A percentile compares a stretch with the other conserved stretches of the same genome.
These are phyloP conservation scores for Oryzias javanicus DNA, from an alignment of 2,113 vertebrate species.

Conservation along the genomic window DNA sequence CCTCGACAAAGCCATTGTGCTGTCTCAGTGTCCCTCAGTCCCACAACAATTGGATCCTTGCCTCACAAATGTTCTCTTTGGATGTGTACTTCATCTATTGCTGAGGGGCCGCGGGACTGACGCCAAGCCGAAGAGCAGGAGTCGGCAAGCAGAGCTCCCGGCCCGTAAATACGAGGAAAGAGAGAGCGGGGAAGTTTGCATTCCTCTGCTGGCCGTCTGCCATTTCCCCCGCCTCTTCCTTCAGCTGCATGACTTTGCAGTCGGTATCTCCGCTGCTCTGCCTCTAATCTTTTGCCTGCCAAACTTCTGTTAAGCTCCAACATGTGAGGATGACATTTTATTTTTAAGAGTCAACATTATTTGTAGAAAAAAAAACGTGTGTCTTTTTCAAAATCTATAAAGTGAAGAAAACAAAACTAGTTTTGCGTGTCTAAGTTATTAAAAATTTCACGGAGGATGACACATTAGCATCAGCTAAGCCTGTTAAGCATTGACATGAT, in stretches of 20 bases:
- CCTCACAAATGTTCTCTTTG: slow-evolving; percentile 10
- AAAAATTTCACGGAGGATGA: neutral
- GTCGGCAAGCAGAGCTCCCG: slow-evolving; percentile 41
- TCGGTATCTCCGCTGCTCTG: slow-evolving; percentile 5
- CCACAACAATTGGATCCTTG: slow-evolving; percentile 22
- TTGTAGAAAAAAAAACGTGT: neutral
- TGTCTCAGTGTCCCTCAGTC: slow-evolving; percentile 21
- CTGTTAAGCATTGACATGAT: slow-evolving; percentile 21
- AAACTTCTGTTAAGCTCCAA: slow-evolving; percentile 6
- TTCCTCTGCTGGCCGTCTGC: slow-evolving; percentile 43
- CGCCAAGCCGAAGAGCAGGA: slow-evolving; percentile 30
- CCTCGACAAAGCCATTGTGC: slow-evolving; percentile 4
- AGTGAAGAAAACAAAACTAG: neutral
- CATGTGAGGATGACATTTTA: slow-evolving; percentile 41
- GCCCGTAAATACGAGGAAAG: slow-evolving; percentile 40
- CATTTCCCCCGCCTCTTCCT: neutral
- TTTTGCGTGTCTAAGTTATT: neutral
- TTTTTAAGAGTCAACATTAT: slow-evolving; percentile 16
- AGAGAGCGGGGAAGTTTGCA: slow-evolving; percentile 50
- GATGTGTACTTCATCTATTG: slow-evolving; percentile 27
- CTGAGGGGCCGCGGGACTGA: slow-evolving; percentile 5
- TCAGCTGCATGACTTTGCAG: neutral
- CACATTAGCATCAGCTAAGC: neutral
- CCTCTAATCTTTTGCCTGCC: slow-evolving; percentile 5
- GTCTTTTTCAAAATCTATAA: no score